Base-by-base conservation (phyloP, 2,888 invertebrate genomes). In the Agrotis exclamationis region DNA sequence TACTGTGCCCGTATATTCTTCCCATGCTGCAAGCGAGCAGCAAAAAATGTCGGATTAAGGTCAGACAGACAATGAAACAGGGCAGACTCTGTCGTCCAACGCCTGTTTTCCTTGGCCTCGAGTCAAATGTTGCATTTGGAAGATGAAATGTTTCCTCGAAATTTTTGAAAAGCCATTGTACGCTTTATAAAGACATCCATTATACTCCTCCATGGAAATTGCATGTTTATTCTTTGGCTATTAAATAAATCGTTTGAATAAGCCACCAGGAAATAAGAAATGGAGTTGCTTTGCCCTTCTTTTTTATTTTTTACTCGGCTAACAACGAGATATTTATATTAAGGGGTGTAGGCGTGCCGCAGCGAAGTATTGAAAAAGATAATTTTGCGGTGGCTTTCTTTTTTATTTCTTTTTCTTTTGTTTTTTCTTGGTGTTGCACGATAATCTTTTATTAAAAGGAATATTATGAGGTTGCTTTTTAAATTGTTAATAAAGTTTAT, bases 21-120 rank as follows among this genome's bases (percentile, higher is more conserved):
- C 81, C 72, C 50, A 64, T 18, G 70, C 85, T 89, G 89, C 88
- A 91, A 90, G 88, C 87, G 86, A 89, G 87, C 88, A 87, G 86
- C 87, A 90, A 91, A 93, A 92, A 93, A 88, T 86, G 85, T 84
- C 86, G 79, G 89, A 93, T 93, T 93, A 93, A 93, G 92, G 93
- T 92, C 92, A 91, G 82, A 88, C 80, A 88, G 87, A 94, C 93
- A 93, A 93, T 92, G 89, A 89, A 83, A 80, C 90, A 82, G 83
- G 88, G 85, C 87, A 86, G 84, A 62, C 80, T 74, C 84, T 89
- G 90, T 87, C 88, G 84, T 86, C 87, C 87, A 88, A 86, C 86
- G 90, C 85, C 90, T 90, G 90, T 90, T 93, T 91, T 91, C 87
- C 87, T 93, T 92, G 89, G 90, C 89, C 87, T 87, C 85, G 86